phyloP scores from a whole-genome alignment of 2,888 invertebrate genomes.

The Drosophila anceps region DNA sequence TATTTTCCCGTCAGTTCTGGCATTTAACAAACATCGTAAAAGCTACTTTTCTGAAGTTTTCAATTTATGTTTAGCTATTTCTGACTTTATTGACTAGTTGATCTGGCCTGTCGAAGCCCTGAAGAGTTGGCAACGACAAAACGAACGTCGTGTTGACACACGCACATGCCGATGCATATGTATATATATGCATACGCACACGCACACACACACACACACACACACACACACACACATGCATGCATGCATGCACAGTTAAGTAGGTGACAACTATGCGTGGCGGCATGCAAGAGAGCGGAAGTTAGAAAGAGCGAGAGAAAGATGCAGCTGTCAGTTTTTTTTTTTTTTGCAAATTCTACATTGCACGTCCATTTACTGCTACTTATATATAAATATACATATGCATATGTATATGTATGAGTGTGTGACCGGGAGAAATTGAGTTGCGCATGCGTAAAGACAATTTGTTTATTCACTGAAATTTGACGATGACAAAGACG shows the following conservation, averaged over 20 bases:
- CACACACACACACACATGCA: slow-evolving; percentile 13
- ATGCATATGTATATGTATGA: background rate
- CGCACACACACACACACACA: slow-evolving; percentile 8
- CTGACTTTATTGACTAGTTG: no score
- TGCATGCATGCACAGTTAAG: slow-evolving; percentile 27
- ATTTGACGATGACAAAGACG: slow-evolving; percentile 39
- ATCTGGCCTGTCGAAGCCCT: no score
- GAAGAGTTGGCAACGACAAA: no score
- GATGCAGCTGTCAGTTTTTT: slow-evolving; percentile 49
- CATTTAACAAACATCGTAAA: no score
- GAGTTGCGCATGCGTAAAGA: slow-evolving; percentile 60
- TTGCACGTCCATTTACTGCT: slow-evolving; percentile 35
- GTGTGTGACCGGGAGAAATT: slow-evolving; percentile 24
- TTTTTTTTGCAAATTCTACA: slow-evolving; percentile 46
- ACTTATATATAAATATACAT: slow-evolving; percentile 1
- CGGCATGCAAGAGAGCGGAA: slow-evolving; percentile 26
- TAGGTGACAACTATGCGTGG: slow-evolving; percentile 64
- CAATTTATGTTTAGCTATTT: no score
- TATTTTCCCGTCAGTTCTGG: no score
- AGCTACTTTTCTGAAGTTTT: no score
- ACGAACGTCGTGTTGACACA: slow-evolving; percentile 31
- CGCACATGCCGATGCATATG: slow-evolving; percentile 9
- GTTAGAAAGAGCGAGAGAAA: slow-evolving; percentile 19
- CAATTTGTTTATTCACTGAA: slow-evolving; percentile 30
- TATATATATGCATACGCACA: background rate